Evolutionary conservation across 2,888 invertebrate species (phyloP).

Genomic region (Dorcus hopei): DNA sequence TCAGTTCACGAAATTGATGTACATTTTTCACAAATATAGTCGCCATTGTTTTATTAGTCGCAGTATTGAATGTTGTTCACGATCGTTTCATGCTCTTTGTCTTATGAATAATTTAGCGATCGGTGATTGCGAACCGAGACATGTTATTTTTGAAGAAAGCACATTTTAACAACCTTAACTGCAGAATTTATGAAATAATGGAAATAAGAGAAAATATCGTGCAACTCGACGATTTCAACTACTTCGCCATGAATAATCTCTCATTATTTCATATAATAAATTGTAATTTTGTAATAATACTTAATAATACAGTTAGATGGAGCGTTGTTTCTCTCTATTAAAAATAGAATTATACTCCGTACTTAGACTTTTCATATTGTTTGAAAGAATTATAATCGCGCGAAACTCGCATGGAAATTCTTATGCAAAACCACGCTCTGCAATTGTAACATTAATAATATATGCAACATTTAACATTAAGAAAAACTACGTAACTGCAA

Average conservation of each 20-base stretch:
- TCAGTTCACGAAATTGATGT: constrained; percentile 36
- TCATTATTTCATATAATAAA: constrained; percentile 12
- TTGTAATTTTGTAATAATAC: constrained; percentile 11
- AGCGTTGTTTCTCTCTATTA: too few relatives aligned
- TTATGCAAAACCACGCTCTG: too few relatives aligned
- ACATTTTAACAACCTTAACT: constrained; percentile 9
- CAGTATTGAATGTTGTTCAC: constrained; percentile 28
- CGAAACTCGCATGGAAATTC: too few relatives aligned
- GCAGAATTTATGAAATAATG: constrained; percentile 17
- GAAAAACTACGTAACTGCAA: too few relatives aligned
- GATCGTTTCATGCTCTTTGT: constrained; percentile 33
- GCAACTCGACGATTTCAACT: constrained; percentile 1
- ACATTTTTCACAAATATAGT: constrained; percentile 30
- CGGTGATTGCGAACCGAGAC: constrained; percentile 24
- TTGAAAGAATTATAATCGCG: too few relatives aligned
- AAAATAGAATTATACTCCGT: too few relatives aligned
- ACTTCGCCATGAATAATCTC: neutral
- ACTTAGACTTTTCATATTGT: too few relatives aligned
- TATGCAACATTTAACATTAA: too few relatives aligned
- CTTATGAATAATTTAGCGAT: constrained; percentile 35
- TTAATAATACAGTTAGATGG: neutral
- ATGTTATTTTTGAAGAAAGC: constrained; percentile 21
- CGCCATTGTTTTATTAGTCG: constrained; percentile 30
- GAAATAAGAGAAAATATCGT: constrained; percentile 18
- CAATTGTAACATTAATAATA: too few relatives aligned